These are phyloP conservation scores for Macrosiphum euphorbiae DNA, from an alignment of 2,888 invertebrate genomes.

Conservation along the genomic window DNA sequence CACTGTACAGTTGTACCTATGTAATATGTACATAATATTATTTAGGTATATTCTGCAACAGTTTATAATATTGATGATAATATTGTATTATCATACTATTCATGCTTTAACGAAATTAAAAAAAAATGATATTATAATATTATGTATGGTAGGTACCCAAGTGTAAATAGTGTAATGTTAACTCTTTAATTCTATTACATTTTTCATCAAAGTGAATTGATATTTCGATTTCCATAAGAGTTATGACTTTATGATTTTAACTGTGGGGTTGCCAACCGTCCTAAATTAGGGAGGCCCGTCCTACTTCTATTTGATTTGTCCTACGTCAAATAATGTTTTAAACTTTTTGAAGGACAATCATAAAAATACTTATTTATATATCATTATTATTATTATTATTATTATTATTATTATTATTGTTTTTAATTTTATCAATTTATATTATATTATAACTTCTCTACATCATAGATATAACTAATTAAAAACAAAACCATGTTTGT, in stretches of 20 bases:
- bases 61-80: neutral
- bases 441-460: no score
- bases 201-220: neutral
- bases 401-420: no score
- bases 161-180: neutral
- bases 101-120: neutral
- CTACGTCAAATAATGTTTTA: no score
- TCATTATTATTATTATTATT: no score
- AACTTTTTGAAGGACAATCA: no score
- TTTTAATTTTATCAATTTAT: no score
- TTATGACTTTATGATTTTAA: neutral
- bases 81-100: neutral
- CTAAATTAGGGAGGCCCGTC: no score
- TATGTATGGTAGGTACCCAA: neutral
- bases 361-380: no score
- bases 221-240: neutral
- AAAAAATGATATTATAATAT: neutral
- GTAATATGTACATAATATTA: neutral
- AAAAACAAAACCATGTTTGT: no score
- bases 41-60: neutral
- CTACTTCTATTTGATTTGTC: no score
- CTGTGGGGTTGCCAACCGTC: no score
- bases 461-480: no score
- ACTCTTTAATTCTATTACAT: neutral
- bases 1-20: neutral